Percentiles rank a stretch among this genome's conserved stretches.
These are phyloP conservation scores for Odontamblyopus rebecca DNA, from an alignment of 2,797 vertebrate species.

Conservation along the genomic window DNA sequence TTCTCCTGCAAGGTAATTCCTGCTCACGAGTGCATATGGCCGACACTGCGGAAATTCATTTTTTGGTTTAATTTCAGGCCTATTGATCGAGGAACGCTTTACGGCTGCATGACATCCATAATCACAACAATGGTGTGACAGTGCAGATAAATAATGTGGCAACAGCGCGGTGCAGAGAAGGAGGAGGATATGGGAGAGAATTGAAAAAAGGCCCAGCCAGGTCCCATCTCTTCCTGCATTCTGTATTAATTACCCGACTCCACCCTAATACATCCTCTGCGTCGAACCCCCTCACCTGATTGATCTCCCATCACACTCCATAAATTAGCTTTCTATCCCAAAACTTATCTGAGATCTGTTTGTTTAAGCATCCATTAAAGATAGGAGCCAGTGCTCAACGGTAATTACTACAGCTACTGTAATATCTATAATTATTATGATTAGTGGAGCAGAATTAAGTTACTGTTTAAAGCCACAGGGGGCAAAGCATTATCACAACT, in stretches of 20 bases:
- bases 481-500: constrained; percentile 48
- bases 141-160: constrained; percentile 80
- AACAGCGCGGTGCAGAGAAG: constrained; percentile 44
- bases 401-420: constrained; percentile 68
- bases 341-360: constrained; percentile 74
- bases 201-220: constrained; percentile 51
- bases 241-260: constrained; percentile 77
- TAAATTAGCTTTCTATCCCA: constrained; percentile 73
- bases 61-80: constrained; percentile 85
- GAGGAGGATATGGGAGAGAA: constrained; percentile 48
- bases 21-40: constrained; percentile 76
- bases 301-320: constrained; percentile 73
- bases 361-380: constrained; percentile 75
- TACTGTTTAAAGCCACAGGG: constrained; percentile 56
- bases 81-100: constrained; percentile 83
- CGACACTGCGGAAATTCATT: constrained; percentile 82
- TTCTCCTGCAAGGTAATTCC: constrained; percentile 72
- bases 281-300: constrained; percentile 68
- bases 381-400: constrained; percentile 49
- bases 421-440: constrained; percentile 72
- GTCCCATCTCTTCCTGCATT: constrained; percentile 73
- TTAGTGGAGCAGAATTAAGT: constrained; percentile 70
- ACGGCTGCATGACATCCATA: constrained; percentile 83
- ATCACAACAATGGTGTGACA: constrained; percentile 85
- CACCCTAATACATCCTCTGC: constrained; percentile 52